Conservation (phyloP, 2,888 invertebrate genomes). For the Chironomus tentans region DNA sequence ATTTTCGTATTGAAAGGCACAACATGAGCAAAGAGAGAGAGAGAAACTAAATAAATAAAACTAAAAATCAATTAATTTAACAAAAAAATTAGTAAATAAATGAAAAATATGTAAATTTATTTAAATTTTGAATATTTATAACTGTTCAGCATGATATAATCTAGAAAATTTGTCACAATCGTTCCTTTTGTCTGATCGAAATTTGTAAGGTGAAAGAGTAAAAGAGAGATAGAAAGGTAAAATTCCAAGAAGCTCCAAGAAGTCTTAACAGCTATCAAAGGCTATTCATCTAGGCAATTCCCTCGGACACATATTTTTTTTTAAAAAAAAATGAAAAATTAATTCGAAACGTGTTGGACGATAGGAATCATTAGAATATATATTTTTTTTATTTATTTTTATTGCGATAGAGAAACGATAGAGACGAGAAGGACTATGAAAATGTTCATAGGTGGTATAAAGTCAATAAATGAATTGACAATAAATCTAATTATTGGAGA, state of each 20-base stretch:
- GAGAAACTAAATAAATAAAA: background rate
- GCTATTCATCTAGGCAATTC: background rate
- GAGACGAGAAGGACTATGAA: background rate
- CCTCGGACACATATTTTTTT: background rate
- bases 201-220: background rate
- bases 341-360: background rate
- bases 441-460: background rate
- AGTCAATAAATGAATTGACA: slow-evolving; percentile 3
- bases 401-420: no score
- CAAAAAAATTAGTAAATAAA: background rate
- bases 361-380: background rate
- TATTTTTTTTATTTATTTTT: no score
- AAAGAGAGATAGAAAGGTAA: background rate
- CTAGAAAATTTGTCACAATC: slow-evolving; percentile 16
- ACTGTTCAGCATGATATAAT: slow-evolving; percentile 12
- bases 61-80: slow-evolving; percentile 17
- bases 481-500: slow-evolving; percentile 3
- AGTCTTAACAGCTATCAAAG: background rate
- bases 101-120: slow-evolving; percentile 7
- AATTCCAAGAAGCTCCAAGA: background rate
- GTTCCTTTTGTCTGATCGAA: background rate
- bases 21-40: background rate
- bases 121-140: slow-evolving; percentile 7
- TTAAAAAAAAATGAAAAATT: background rate
- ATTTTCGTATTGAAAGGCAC: background rate